phyloP scores from a whole-genome alignment of 2,113 vertebrate genomes.

The Noctilio leporinus region DNA sequence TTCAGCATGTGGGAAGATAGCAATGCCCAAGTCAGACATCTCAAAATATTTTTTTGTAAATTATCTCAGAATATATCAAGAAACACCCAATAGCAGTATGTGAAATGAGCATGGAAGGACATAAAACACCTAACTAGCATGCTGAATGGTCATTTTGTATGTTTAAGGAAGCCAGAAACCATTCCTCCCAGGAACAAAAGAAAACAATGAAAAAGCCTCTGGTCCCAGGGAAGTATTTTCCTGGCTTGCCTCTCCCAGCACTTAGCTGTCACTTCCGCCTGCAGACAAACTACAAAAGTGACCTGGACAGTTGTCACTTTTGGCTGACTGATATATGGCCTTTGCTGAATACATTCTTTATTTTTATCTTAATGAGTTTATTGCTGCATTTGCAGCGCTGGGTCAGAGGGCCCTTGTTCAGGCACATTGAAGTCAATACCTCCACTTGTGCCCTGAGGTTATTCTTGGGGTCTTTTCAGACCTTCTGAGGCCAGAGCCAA shows the following conservation, averaged over 20 bases:
- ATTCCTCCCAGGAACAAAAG: not conserved
- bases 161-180: not conserved
- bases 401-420: not conserved
- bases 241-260: rapidly evolving
- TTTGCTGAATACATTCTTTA: not conserved
- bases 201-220: not conserved
- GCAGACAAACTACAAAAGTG: not conserved
- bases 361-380: not conserved
- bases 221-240: not conserved
- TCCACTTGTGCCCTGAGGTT: not conserved
- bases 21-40: not conserved
- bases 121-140: rapidly evolving
- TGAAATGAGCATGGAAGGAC: not conserved
- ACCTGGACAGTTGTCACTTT: not conserved
- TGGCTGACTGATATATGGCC: not conserved
- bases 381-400: not conserved
- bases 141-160: not conserved
- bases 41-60: not conserved
- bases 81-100: not conserved
- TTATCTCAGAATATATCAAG: not conserved
- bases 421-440: not conserved
- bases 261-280: too few species aligned
- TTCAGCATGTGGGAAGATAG: not conserved
- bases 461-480: not conserved
- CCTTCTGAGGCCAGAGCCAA: not conserved